These are phyloP conservation scores for Myrmecophaga tridactyla DNA, from an alignment of 2,113 vertebrate species.

Conservation along the genomic window DNA sequence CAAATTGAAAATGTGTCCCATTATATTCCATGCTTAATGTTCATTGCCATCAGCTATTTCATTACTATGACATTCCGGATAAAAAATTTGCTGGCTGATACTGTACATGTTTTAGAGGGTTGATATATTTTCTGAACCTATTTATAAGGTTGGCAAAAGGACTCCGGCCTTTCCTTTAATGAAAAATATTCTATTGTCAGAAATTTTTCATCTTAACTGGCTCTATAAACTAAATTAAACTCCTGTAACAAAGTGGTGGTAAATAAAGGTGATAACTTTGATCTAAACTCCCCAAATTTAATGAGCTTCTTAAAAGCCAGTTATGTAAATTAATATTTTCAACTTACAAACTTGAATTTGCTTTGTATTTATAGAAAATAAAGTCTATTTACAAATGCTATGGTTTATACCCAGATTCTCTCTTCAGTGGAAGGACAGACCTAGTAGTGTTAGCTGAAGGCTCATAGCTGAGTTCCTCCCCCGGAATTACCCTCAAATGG, in stretches of 20 bases:
- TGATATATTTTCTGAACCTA: slow-evolving; percentile 40
- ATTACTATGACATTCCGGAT: slow-evolving; percentile 23
- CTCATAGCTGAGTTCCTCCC: background rate
- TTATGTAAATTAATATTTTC: background rate
- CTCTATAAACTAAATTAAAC: background rate
- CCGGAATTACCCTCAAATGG: background rate
- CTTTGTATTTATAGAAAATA: background rate
- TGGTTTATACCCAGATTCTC: background rate
- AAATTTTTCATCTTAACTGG: background rate
- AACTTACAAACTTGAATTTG: background rate
- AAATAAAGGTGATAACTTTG: slow-evolving; percentile 22
- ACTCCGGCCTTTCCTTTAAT: slow-evolving; percentile 8
- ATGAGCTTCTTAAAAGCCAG: background rate
- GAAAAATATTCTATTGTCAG: slow-evolving; percentile 8
- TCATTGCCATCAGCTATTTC: slow-evolving; percentile 27
- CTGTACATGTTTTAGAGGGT: background rate
- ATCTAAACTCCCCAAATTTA: background rate
- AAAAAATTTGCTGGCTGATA: background rate
- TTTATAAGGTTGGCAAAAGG: slow-evolving; percentile 34
- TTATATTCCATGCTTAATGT: background rate
- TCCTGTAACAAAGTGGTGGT: background rate
- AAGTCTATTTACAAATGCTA: background rate
- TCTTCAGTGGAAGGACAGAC: background rate
- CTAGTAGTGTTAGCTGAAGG: background rate
- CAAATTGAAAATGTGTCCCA: slow-evolving; percentile 5